These are phyloP conservation scores for Drosophila falleni DNA, from an alignment of 2,888 invertebrate genomes.

Conservation along the genomic window DNA sequence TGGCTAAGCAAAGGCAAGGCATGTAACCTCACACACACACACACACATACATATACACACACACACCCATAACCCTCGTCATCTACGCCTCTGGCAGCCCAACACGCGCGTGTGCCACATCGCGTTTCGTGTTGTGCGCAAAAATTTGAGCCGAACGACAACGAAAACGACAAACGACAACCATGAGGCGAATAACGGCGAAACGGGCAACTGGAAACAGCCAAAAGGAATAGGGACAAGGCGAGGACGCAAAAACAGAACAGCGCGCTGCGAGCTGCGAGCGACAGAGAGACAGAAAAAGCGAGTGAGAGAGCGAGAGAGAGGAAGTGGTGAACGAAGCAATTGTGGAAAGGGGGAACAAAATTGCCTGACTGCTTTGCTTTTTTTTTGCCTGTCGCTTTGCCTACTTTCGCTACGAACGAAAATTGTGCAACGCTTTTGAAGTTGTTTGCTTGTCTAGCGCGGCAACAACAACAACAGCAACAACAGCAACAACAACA, in stretches of 20 bases:
- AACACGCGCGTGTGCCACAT: conserved; percentile 73
- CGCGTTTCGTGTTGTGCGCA: conserved; percentile 78
- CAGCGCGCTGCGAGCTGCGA: conserved; percentile 2
- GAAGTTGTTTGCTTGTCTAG: conserved; percentile 65
- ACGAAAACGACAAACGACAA: conserved; percentile 35
- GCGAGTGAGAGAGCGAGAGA: conserved; percentile 19
- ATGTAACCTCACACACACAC: conserved; percentile 4
- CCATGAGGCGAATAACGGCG: conserved; percentile 5
- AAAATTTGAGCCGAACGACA: conserved; percentile 68
- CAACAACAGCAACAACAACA: background rate
- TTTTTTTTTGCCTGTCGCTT: conserved; percentile 18
- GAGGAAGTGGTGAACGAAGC: conserved; percentile 3
- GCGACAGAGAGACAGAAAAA: background rate
- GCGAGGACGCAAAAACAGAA: conserved; percentile 15
- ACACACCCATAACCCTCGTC: background rate
- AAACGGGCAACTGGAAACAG: conserved; percentile 9
- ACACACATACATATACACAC: conserved; percentile 14
- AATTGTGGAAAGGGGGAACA: conserved; percentile 18
- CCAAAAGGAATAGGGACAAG: conserved; percentile 35
- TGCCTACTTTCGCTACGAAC: conserved; percentile 29
- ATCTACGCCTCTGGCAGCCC: conserved; percentile 50
- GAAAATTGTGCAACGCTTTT: conserved; percentile 75
- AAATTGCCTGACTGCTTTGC: conserved; percentile 54
- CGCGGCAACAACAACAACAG: conserved; percentile 15
- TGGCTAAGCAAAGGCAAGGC: conserved; percentile 58